A percentile compares a stretch with the other conserved stretches of the same genome.
Evolutionary conservation across 2,113 vertebrate genomes (phyloP).

Genomic region (Salvator merianae): DNA sequence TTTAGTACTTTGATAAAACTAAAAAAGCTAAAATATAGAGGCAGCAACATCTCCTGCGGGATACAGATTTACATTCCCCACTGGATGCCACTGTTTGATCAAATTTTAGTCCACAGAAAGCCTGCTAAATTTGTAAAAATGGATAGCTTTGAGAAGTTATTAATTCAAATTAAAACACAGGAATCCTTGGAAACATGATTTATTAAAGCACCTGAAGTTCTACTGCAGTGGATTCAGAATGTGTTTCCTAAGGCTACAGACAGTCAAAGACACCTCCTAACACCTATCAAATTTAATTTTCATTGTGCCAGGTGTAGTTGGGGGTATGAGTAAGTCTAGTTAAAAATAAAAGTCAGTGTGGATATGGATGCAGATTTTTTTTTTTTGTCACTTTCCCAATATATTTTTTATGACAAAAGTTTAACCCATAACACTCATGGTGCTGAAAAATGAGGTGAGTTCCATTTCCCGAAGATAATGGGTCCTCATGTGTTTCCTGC

Average conservation of each 20-base stretch:
- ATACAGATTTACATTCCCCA: constrained; percentile 25
- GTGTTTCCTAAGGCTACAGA: constrained; percentile 33
- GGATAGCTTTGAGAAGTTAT: constrained; percentile 10
- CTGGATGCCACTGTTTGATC: constrained; percentile 64
- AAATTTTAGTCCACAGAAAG: constrained; percentile 41
- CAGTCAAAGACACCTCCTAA: constrained; percentile 1
- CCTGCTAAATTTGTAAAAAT: constrained; percentile 17
- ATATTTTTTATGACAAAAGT: background rate
- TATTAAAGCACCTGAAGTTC: constrained; percentile 33
- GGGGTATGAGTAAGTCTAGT: background rate
- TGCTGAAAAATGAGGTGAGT: background rate
- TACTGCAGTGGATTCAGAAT: constrained; percentile 18
- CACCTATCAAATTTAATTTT: constrained; percentile 9
- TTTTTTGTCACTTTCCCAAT: background rate
- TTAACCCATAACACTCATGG: background rate
- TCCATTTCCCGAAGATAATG: background rate
- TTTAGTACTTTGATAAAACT: constrained; percentile 26
- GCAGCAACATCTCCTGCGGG: background rate
- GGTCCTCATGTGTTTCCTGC: no score
- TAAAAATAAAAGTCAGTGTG: background rate
- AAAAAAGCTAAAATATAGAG: background rate
- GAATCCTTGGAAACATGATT: constrained; percentile 21
- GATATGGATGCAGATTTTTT: no score
- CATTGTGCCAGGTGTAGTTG: background rate
- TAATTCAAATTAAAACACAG: constrained; percentile 18